Percentiles rank a stretch among this genome's conserved stretches.
These are phyloP conservation scores for Struthidea cinerea DNA, from an alignment of 2,113 vertebrate species.

Conservation along the genomic window DNA sequence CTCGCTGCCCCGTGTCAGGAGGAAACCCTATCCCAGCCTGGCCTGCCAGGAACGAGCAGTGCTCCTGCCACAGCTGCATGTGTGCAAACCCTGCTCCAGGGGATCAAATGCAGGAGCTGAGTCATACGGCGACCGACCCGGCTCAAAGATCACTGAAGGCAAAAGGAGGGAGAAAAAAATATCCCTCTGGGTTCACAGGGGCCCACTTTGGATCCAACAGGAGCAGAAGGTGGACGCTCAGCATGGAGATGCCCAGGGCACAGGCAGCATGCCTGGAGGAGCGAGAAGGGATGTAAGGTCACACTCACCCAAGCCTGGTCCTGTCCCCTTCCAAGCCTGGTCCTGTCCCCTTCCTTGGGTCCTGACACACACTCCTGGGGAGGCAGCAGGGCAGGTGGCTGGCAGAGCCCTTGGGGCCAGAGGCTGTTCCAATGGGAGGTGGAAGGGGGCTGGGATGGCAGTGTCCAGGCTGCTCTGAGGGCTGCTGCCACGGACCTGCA, in stretches of 20 bases:
- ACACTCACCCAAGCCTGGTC: background rate
- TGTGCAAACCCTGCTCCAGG: background rate
- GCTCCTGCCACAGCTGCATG: background rate
- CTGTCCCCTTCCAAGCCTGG: background rate
- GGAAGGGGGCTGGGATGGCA: no score
- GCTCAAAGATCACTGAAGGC: constrained; percentile 13
- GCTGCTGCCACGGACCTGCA: background rate
- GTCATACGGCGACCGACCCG: background rate
- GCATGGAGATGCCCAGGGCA: background rate
- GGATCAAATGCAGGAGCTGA: constrained; percentile 51
- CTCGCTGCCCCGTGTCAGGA: background rate
- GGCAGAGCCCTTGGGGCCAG: background rate
- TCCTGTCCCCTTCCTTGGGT: background rate
- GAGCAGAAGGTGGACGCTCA: background rate
- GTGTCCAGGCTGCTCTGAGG: background rate
- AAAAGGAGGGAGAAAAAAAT: background rate
- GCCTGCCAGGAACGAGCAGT: background rate
- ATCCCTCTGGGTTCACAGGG: background rate
- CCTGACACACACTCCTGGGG: background rate
- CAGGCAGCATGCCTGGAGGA: background rate
- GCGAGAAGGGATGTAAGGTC: background rate
- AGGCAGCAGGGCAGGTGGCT: background rate
- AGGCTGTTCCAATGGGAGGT: background rate
- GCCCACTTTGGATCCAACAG: background rate
- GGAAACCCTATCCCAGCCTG: background rate